Evolutionary conservation across 2,113 vertebrate species (phyloP).

Genomic region (Hirundichthys speculiger): DNA sequence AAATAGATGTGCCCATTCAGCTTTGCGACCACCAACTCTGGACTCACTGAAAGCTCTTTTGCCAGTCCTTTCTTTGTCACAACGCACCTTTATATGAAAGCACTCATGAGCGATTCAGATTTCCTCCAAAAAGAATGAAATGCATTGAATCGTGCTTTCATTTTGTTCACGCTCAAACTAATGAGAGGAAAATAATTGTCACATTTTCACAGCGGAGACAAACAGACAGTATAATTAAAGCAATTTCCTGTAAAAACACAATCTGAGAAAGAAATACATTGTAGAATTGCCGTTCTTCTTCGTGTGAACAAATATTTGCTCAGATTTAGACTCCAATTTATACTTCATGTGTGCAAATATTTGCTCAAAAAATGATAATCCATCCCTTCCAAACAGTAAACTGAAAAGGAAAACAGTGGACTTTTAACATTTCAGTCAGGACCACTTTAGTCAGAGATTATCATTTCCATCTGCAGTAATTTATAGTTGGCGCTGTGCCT

Average conservation of each 20-base stretch:
- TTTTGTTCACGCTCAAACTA: not conserved
- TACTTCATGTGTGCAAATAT: conserved; percentile 15
- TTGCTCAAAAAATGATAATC: conserved; percentile 14
- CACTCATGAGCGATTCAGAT: too few relatives aligned
- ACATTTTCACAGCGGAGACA: conserved; percentile 19
- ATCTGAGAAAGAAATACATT: conserved; percentile 4
- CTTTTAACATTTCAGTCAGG: conserved; percentile 6
- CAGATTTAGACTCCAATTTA: too few relatives aligned
- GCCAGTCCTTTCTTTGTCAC: too few relatives aligned
- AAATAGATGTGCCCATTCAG: too few relatives aligned
- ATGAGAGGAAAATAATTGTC: conserved; percentile 4
- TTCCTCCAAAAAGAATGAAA: too few relatives aligned
- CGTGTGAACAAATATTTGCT: conserved; percentile 16
- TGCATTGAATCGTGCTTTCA: not conserved
- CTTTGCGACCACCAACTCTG: too few relatives aligned
- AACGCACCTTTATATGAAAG: too few relatives aligned
- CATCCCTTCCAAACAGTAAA: conserved; percentile 5
- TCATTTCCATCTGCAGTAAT: conserved; percentile 21
- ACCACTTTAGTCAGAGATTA: conserved; percentile 7
- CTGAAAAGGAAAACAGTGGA: conserved; percentile 3
- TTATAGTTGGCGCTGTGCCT: conserved; percentile 2
- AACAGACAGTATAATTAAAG: conserved; percentile 11
- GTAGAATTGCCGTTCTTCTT: conserved; percentile 15
- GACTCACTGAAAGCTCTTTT: too few relatives aligned
- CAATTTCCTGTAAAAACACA: conserved; percentile 5